Percentiles rank a stretch among this genome's conserved stretches.
Conservation (phyloP, 2,113 vertebrate genomes). For the Isurus oxyrinchus region DNA sequence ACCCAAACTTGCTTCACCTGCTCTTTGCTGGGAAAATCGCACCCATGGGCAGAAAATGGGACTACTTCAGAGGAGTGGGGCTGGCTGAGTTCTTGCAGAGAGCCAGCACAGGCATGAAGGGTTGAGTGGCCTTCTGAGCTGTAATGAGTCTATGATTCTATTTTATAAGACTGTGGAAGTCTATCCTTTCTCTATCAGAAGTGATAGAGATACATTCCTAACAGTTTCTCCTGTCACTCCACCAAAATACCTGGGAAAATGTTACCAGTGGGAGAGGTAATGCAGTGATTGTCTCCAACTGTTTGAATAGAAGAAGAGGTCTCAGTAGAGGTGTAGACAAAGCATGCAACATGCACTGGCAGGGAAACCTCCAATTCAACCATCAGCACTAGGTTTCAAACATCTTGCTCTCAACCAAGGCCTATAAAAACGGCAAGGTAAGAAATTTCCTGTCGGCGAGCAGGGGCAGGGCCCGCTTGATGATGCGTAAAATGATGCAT, state of each 20-base stretch:
- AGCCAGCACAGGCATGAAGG: no score
- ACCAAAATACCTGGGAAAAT: neutral
- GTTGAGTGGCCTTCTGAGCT: no score
- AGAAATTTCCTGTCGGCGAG: no score
- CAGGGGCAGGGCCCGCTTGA: no score
- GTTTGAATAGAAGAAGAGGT: neutral
- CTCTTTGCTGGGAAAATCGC: no score
- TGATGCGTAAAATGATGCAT: no score
- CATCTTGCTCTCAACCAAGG: neutral
- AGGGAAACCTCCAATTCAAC: neutral
- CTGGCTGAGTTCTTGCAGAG: no score
- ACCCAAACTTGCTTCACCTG: no score
- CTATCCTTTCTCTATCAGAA: no score
- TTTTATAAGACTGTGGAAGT: neutral
- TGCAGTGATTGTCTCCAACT: neutral
- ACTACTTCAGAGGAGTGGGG: neutral
- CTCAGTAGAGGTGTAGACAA: neutral
- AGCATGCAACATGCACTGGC: no score
- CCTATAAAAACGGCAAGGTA: neutral
- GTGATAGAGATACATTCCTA: no score
- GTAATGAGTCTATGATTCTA: no score
- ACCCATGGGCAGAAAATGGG: neutral
- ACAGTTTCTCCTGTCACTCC: neutral
- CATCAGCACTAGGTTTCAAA: neutral
- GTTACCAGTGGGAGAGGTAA: neutral